Evolutionary conservation across 2,888 invertebrate genomes (phyloP).

Genomic region (Automeris io): DNA sequence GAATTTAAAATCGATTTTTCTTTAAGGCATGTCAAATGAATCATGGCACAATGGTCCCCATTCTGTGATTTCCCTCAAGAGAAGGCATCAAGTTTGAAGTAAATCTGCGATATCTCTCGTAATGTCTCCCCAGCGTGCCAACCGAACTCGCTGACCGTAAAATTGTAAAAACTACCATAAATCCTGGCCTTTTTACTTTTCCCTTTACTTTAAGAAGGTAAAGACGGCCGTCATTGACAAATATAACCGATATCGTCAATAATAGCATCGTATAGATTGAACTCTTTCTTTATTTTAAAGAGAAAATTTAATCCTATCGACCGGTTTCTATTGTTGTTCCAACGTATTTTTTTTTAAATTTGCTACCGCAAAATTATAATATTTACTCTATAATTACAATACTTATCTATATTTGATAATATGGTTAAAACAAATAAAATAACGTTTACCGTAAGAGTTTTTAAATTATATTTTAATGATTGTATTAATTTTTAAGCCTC

Average conservation of each 20-base stretch:
- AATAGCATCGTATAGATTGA: not conserved
- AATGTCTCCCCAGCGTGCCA: slow-evolving; percentile 64
- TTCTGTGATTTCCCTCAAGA: slow-evolving; percentile 66
- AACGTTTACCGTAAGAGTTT: too few species aligned
- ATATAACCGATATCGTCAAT: slow-evolving; percentile 3
- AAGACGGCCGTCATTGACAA: slow-evolving; percentile 1
- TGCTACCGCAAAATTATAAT: too few species aligned
- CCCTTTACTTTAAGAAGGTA: slow-evolving; percentile 4
- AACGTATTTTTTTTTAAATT: too few species aligned
- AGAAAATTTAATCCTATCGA: not conserved
- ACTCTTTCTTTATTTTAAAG: not conserved
- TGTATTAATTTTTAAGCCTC: too few species aligned
- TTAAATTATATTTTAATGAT: too few species aligned
- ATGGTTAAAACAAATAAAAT: too few species aligned
- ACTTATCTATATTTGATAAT: too few species aligned
- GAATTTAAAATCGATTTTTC: slow-evolving; percentile 28
- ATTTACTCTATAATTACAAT: too few species aligned
- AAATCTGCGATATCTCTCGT: slow-evolving; percentile 68
- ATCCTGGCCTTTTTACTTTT: slow-evolving; percentile 44
- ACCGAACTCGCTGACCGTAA: slow-evolving; percentile 69
- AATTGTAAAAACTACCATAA: slow-evolving; percentile 74
- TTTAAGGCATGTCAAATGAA: slow-evolving; percentile 39
- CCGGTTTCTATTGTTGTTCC: too few species aligned
- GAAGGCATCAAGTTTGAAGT: slow-evolving; percentile 68
- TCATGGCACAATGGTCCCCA: slow-evolving; percentile 52